Evolutionary conservation across 2,797 vertebrate species (phyloP), one percentile per base, ranked within the genome.

Genomic region (Gymnoscopelus braueri): DNA sequence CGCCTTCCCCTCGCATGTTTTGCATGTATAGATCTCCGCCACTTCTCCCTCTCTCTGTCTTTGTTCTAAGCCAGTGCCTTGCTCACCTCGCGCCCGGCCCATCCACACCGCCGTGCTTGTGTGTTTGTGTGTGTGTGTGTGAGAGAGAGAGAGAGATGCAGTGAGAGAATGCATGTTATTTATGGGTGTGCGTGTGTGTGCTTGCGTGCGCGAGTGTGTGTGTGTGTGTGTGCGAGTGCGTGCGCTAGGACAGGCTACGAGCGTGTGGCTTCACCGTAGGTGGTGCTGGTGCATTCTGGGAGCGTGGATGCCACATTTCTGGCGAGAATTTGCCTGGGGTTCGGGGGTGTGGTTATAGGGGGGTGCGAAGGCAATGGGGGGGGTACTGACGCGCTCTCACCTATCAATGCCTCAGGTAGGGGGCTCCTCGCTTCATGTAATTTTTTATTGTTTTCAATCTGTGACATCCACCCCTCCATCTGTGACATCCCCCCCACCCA

Each of bases 371-470:
- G 71, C 60, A 29, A 72, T 70, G 78, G 77, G 71, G 77, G 71
- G 74, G 71, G 77, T 13, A 44, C 3, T 23, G 4, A 78, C 65
- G 80, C 79, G 55, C 81, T 93, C 88, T 91, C 91, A 92, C 90
- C 90, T 93, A 93, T 93, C 89, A 93, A 84, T 88, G 88, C 83
- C 81, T 89, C 88, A 88, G 91, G 91, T 80, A 74, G 92, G 91
- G 80, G 88, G 90, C 82, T 77, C 87, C 66, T 51, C 82, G 81
- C 83, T 67, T 78, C 74, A 63, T 90, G 91, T 88, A 92, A 92
- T 90, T 90, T 92, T 93, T 91, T 85, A 93, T 89, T 3, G 29
- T 85, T 80, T 79, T 63, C 67, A 66, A 80, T 85, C 85, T 74
- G 82, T 85, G 35, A 39, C 35, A 19, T 19, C 19, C 19, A 19